Percentiles rank a stretch among this genome's conserved stretches.
phyloP scores from a whole-genome alignment of 2,888 invertebrate genomes.

The Schizaphis graminum region DNA sequence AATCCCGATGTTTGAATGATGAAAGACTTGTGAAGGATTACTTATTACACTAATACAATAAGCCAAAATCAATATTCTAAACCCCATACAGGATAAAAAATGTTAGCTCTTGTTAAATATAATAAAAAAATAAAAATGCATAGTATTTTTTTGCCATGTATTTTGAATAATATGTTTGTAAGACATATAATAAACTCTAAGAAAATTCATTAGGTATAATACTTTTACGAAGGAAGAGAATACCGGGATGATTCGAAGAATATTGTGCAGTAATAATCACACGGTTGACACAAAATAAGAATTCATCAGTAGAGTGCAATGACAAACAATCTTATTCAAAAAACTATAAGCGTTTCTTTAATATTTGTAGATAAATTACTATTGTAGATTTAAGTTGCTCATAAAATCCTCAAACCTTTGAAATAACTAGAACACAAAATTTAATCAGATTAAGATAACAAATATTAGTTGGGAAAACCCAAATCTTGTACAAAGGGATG shows the following conservation, averaged over 20 bases:
- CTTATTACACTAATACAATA: slow-evolving; percentile 18
- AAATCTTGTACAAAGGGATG: neutral
- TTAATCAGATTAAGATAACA: neutral
- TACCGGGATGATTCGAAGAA: neutral
- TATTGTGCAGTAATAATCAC: neutral
- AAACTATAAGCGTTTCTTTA: neutral
- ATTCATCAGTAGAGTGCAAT: neutral
- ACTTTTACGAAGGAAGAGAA: neutral
- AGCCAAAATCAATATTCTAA: slow-evolving; percentile 46
- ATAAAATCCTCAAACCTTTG: neutral
- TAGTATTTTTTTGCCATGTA: neutral
- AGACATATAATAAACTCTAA: neutral
- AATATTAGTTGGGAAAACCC: neutral
- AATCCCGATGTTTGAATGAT: slow-evolving; percentile 23
- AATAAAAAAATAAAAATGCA: neutral
- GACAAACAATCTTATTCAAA: neutral
- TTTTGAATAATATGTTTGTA: neutral
- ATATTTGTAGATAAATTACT: neutral
- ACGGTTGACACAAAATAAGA: neutral
- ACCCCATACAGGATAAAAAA: neutral
- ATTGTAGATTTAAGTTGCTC: neutral
- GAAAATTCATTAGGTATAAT: neutral
- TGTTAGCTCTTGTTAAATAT: neutral
- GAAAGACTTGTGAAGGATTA: slow-evolving; percentile 46
- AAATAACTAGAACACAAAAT: neutral